Base-by-base conservation (phyloP, 1,140 invertebrate species). In the Penaeus vannamei region DNA sequence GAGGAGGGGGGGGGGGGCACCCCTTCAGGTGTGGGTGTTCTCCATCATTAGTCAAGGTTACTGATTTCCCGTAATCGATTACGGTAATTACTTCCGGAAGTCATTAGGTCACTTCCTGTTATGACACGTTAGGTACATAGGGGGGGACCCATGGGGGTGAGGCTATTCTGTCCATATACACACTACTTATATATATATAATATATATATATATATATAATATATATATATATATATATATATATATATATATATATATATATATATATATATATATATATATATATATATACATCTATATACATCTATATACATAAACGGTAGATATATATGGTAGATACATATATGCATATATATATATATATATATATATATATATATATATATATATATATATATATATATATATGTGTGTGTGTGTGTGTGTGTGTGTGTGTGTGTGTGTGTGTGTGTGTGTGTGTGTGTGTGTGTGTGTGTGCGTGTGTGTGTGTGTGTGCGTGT, bases 381-480 rank as follows among this genome's bases (percentile, higher is more conserved):
- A 76, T 76, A 76, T 76, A 76, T 76, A 76, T 29, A 76, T 29
- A 29, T 10, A 76, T 29, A 76, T 76, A 0, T 76, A 32, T 76
- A 22, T 76, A 32, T 76, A 8, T 76, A 32, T 76, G 20, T 76
- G n/a, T 76, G n/a, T 76, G n/a, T 76, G 32, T 32, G 36, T 32
- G 8, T 76, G 32, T 76, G 32, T 29, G 10, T 76, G 32, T 76
- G n/a, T 76, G 20, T 29, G 8, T 76, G n/a, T n/a, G 66, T 69
- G 66, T 69, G 66, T 69, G 66, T 69, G 66, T 69, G 22, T 69
- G 66, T 69, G 66, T 17, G 14, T 69, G 32, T 69, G 66, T 69
- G 12, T n/a, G 23, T 19, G 5, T 19, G 5, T 26, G 23, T 36
- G n/a, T 76, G n/a, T 76, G n/a, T 76, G 10, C 32, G n/a, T 26